These are phyloP conservation scores for Tipula confusa DNA, from an alignment of 2,888 invertebrate genomes.

Conservation along the genomic window DNA sequence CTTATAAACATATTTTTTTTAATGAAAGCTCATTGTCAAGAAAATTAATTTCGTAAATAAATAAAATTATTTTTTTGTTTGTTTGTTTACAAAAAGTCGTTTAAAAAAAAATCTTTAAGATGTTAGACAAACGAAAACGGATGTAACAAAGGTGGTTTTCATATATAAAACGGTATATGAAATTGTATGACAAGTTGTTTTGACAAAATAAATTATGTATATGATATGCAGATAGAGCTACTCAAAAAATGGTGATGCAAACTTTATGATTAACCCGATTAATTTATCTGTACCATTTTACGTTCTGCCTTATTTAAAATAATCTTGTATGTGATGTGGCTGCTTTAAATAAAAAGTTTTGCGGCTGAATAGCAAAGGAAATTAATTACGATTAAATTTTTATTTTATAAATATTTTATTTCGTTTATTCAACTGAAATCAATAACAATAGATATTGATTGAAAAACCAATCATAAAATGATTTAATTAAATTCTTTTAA, in stretches of 20 bases:
- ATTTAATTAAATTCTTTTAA: too few relatives aligned
- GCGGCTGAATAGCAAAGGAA: too few relatives aligned
- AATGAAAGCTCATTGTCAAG: not conserved
- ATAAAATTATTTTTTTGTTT: slow-evolving; percentile 1
- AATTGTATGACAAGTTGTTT: not conserved
- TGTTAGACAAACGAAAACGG: not conserved
- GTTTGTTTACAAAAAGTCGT: not conserved
- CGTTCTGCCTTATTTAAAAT: not conserved
- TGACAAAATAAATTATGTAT: not conserved
- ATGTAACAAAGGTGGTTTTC: not conserved
- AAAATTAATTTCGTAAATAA: not conserved
- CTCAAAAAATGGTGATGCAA: not conserved
- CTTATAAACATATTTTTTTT: not conserved
- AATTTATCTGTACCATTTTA: not conserved
- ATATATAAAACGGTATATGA: not conserved
- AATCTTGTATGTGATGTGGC: not conserved
- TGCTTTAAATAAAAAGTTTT: too few relatives aligned
- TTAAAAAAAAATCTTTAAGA: not conserved
- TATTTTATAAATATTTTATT: too few relatives aligned
- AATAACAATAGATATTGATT: too few relatives aligned
- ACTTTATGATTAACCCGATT: not conserved
- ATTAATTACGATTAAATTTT: too few relatives aligned
- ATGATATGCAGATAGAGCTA: too few relatives aligned
- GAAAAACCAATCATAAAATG: too few relatives aligned
- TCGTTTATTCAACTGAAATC: too few relatives aligned